phyloP scores from a whole-genome alignment of 2,888 invertebrate species.

The Philereme transversata region DNA sequence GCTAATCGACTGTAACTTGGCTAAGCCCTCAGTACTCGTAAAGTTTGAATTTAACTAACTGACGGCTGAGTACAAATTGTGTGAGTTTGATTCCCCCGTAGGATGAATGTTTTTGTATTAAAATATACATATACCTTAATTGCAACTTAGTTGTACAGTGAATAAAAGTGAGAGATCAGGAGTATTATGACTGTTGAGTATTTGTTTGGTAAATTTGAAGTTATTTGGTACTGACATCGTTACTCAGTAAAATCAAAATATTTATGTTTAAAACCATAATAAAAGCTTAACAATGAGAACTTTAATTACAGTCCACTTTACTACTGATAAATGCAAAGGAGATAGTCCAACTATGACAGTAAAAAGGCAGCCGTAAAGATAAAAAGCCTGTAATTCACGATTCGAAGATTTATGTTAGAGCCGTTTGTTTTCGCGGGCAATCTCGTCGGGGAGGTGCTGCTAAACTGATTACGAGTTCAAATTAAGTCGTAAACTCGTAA shows the following conservation, averaged over 20 bases:
- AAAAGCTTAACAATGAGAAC: conserved; percentile 1
- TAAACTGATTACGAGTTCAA: conserved; percentile 80
- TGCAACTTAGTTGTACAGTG: too few relatives aligned
- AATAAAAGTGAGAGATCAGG: too few relatives aligned
- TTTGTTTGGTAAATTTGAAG: too few relatives aligned
- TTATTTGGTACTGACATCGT: background rate
- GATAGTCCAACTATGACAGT: conserved; percentile 48
- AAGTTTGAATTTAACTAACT: too few relatives aligned
- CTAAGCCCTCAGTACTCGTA: too few relatives aligned
- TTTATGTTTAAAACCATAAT: background rate
- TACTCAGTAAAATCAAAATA: background rate
- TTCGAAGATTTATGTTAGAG: conserved; percentile 66
- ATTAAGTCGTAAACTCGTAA: conserved; percentile 80
- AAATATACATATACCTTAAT: too few relatives aligned
- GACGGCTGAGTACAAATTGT: too few relatives aligned
- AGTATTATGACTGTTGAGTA: too few relatives aligned
- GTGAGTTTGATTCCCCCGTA: too few relatives aligned
- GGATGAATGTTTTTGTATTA: too few relatives aligned
- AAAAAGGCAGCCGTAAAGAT: conserved; percentile 51
- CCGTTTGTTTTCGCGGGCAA: conserved; percentile 73
- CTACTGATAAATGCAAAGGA: conserved; percentile 35
- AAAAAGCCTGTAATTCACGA: conserved; percentile 60
- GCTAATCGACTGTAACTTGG: too few relatives aligned
- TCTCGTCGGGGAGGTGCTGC: conserved; percentile 49
- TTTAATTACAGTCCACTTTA: conserved; percentile 14